Percentiles rank a stretch among this genome's conserved stretches.
Conservation (phyloP, 1,140 invertebrate genomes). For the Drosophila pseudoobscura region DNA sequence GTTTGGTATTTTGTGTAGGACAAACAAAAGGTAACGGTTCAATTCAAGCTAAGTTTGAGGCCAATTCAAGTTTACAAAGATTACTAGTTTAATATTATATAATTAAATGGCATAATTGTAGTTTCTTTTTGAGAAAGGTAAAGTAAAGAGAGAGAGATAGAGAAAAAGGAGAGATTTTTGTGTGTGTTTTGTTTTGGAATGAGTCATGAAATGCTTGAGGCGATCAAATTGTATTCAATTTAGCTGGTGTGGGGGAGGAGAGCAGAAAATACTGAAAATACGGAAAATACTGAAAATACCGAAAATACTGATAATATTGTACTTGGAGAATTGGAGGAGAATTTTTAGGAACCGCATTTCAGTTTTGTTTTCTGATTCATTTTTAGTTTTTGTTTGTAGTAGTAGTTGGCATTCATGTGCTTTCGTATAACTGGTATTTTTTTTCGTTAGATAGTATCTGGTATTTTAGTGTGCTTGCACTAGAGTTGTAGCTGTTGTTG, state of each 20-base stretch:
- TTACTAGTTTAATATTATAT: conserved; percentile 31
- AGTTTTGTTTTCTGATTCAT: conserved; percentile 31
- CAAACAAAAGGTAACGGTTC: conserved; percentile 50
- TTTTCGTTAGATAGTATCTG: conserved; percentile 29
- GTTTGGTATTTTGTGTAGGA: conserved; percentile 16
- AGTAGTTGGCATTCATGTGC: conserved; percentile 73
- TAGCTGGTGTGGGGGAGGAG: background rate
- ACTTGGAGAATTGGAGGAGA: conserved; percentile 26
- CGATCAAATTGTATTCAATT: conserved; percentile 61
- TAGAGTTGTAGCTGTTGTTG: conserved; percentile 45
- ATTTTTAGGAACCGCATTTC: conserved; percentile 28
- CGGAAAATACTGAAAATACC: no score
- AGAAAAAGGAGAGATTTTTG: conserved; percentile 32
- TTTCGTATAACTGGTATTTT: conserved; percentile 38
- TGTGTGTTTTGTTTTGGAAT: conserved; percentile 39
- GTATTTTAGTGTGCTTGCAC: conserved; percentile 50
- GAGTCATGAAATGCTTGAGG: conserved; percentile 36
- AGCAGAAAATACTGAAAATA: background rate
- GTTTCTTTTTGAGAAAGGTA: conserved; percentile 36
- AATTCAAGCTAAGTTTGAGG: conserved; percentile 41
- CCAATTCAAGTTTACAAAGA: conserved; percentile 46
- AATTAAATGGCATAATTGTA: conserved; percentile 33
- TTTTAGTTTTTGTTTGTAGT: conserved; percentile 12
- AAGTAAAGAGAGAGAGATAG: conserved; percentile 15
- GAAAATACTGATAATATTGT: conserved; percentile 25